Evolutionary conservation across 2,113 vertebrate species (phyloP).

Genomic region (Brienomyrus longianalis): DNA sequence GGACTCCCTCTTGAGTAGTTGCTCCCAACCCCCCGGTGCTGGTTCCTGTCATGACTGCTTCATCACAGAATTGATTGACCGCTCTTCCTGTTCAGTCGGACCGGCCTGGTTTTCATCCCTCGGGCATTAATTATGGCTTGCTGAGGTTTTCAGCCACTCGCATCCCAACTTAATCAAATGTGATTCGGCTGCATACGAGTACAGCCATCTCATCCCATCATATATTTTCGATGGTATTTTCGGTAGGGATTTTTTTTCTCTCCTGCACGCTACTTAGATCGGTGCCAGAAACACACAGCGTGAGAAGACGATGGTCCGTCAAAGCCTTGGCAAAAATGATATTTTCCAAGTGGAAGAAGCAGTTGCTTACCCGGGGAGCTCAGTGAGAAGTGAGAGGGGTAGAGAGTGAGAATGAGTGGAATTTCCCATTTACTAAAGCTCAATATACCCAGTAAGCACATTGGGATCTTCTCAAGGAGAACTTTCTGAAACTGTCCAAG

Average conservation of each 20-base stretch:
- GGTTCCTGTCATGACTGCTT: constrained; percentile 1
- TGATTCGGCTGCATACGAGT: constrained; percentile 42
- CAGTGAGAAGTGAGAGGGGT: neutral
- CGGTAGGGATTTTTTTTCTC: constrained; percentile 48
- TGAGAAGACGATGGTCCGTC: neutral
- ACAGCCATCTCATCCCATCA: constrained; percentile 51
- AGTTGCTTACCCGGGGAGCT: neutral
- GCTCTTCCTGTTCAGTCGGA: constrained; percentile 54
- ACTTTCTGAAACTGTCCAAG: neutral
- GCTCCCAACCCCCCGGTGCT: neutral
- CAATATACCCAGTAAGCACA: neutral
- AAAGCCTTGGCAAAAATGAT: neutral
- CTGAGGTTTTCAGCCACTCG: constrained; percentile 51
- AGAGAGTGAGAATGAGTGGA: neutral
- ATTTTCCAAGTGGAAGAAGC: neutral
- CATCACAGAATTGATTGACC: constrained; percentile 49
- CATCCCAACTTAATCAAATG: constrained; percentile 52
- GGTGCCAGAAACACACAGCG: no score
- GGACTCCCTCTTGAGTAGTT: neutral
- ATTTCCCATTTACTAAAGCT: neutral
- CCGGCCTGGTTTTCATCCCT: constrained; percentile 44
- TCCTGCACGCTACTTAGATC: neutral
- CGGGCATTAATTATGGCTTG: constrained; percentile 64
- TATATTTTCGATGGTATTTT: constrained; percentile 61
- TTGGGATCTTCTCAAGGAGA: neutral